These are phyloP conservation scores for Nomada lathburiana DNA, from an alignment of 2,888 invertebrate species.

Conservation along the genomic window DNA sequence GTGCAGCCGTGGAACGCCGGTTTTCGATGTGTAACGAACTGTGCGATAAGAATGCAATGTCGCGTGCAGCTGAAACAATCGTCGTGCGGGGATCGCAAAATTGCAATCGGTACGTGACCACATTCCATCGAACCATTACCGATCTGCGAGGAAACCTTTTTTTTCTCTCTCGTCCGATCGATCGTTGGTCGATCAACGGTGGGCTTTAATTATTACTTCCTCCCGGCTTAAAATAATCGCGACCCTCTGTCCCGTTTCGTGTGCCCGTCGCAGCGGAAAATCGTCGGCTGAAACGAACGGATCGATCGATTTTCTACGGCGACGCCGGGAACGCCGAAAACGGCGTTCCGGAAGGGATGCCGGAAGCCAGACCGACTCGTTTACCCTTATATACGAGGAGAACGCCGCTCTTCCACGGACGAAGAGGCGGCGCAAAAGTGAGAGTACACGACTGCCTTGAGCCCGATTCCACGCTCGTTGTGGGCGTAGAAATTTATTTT, in stretches of 20 bases:
- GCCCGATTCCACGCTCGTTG: conserved; percentile 32
- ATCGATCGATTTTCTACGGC: conserved; percentile 37
- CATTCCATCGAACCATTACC: conserved; percentile 1
- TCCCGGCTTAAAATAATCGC: conserved; percentile 65
- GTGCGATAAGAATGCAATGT: conserved; percentile 32
- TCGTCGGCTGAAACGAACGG: conserved; percentile 4
- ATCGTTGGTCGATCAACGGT: conserved; percentile 33
- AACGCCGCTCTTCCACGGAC: conserved; percentile 10
- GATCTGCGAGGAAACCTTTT: conserved; percentile 10
- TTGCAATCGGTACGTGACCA: conserved; percentile 23
- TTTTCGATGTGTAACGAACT: conserved; percentile 1
- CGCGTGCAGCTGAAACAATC: conserved; percentile 24
- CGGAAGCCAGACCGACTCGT: conserved; percentile 38
- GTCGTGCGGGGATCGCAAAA: conserved; percentile 15
- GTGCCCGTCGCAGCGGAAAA: conserved; percentile 24
- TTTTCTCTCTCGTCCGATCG: neutral
- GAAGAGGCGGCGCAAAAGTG: conserved; percentile 47
- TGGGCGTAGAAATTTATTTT: conserved; percentile 58
- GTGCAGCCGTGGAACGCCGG: neutral
- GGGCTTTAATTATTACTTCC: conserved; percentile 62
- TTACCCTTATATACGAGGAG: conserved; percentile 20
- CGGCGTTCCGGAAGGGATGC: conserved; percentile 46
- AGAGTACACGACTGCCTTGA: conserved; percentile 53
- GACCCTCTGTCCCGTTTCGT: conserved; percentile 48
- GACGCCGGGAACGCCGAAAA: conserved; percentile 4